phyloP scores from a whole-genome alignment of 2,797 vertebrate genomes.

The Lithobates pipiens region DNA sequence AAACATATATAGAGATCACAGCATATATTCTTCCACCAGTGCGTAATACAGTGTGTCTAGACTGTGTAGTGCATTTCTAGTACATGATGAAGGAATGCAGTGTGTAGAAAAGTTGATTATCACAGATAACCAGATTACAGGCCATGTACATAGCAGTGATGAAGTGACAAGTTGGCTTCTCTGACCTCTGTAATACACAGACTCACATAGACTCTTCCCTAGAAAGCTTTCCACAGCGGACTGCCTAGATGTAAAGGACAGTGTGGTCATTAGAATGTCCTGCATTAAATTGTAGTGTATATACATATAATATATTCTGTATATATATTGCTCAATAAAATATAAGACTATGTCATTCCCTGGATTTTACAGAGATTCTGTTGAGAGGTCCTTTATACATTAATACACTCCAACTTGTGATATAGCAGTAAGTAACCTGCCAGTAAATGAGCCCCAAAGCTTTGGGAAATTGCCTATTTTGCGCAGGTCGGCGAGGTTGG shows the following conservation, averaged over 20 bases:
- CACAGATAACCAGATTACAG: conserved; percentile 17
- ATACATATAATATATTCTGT: too few relatives aligned
- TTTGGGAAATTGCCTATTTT: conserved; percentile 34
- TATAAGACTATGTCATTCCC: neutral
- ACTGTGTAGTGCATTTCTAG: neutral
- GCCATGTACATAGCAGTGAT: neutral
- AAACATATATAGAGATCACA: neutral
- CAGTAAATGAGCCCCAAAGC: conserved; percentile 8
- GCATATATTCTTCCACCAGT: neutral
- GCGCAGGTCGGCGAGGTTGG: neutral
- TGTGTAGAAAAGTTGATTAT: conserved; percentile 10
- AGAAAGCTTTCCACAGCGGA: neutral
- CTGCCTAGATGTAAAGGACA: neutral
- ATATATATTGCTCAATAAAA: neutral
- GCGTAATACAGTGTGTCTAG: neutral
- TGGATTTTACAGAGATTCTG: neutral
- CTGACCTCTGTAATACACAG: neutral
- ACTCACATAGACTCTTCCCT: neutral
- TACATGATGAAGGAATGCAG: neutral
- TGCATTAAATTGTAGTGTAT: neutral
- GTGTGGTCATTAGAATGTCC: neutral
- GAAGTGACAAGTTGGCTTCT: neutral
- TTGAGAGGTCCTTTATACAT: neutral
- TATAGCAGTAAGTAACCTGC: neutral
- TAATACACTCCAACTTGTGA: neutral